Base-by-base conservation (phyloP, 2,888 invertebrate genomes). In the Scaptomyza cyrtandrae region DNA sequence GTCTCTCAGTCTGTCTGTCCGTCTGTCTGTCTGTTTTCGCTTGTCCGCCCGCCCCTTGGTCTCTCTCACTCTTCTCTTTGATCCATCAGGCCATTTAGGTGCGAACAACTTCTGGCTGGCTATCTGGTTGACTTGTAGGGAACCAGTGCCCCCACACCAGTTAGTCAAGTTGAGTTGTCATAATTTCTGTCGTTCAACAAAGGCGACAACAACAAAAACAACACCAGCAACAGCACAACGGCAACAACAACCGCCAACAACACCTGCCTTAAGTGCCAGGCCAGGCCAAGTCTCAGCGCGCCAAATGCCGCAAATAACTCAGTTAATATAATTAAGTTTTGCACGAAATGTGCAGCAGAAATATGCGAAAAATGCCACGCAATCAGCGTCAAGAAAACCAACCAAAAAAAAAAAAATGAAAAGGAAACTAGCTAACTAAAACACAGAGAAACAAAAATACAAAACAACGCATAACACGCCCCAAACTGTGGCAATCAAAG, bases 271-370 rank as follows among this genome's bases (percentile, higher is more conserved):
- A 56, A 60, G 57, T 75, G 59, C 19, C 53, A 43, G 74, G 45
- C 61, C 65, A 14, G 59, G 56, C 61, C 66, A 68, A 71, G 70
- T 66, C 70, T 37, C 59, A 72, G 73, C 87, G 86, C 85, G 87
- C 85, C 84, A 80, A 87, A 87, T 86, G 85, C 85, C 85, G 77
- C 86, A 87, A 87, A 86, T 86, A 87, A 86, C 88, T 83, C 86
- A 83, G 85, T 82, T 86, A 86, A 86, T 86, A 87, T 87, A 86
- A 86, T 86, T 86, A 86, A 87, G 88, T 86, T 86, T 86, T 86
- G 87, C 86, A 85, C 84, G 85, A 87, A 87, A 87, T 87, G 86
- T 88, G 83, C 85, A 85, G 72, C 83, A 70, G 45, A 85, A 87
- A 77, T 87, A 87, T 85, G 80, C 63, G 79, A 80, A 79, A 86